phyloP scores from a whole-genome alignment of 2,797 vertebrate species.

The Yasuhikotakia modesta region DNA sequence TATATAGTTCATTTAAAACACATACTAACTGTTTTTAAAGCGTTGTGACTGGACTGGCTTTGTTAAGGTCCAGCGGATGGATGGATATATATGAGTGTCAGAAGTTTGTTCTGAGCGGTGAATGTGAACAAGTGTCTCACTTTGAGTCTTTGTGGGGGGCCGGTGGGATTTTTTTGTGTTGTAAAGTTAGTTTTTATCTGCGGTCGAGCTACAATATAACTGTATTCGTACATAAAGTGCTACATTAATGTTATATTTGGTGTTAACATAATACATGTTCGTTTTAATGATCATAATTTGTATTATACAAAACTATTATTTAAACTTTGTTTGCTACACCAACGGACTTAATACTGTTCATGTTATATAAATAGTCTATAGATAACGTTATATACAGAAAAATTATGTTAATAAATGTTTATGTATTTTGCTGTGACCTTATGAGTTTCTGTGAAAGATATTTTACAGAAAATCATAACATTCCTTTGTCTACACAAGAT shows the following conservation, averaged over 20 bases:
- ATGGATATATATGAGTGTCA: too few species aligned
- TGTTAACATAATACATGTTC: background rate
- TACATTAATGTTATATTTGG: background rate
- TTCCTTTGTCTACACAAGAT: too few species aligned
- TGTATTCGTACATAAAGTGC: background rate
- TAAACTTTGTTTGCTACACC: background rate
- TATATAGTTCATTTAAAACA: background rate
- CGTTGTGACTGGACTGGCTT: background rate
- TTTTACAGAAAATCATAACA: too few species aligned
- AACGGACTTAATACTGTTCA: too few species aligned
- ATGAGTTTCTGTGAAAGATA: too few species aligned
- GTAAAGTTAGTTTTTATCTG: background rate
- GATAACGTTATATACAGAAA: too few species aligned
- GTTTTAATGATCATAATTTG: background rate
- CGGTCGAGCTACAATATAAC: background rate
- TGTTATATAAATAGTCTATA: too few species aligned
- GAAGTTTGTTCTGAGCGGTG: background rate
- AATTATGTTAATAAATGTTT: too few species aligned
- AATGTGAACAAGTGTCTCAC: slow-evolving; percentile 28
- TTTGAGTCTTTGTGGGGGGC: slow-evolving; percentile 43
- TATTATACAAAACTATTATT: background rate
- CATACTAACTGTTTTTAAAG: background rate
- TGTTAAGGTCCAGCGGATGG: background rate
- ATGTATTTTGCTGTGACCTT: too few species aligned
- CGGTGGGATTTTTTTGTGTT: slow-evolving; percentile 15